phyloP scores from a whole-genome alignment of 2,113 vertebrate genomes.

The Phrynosoma platyrhinos region DNA sequence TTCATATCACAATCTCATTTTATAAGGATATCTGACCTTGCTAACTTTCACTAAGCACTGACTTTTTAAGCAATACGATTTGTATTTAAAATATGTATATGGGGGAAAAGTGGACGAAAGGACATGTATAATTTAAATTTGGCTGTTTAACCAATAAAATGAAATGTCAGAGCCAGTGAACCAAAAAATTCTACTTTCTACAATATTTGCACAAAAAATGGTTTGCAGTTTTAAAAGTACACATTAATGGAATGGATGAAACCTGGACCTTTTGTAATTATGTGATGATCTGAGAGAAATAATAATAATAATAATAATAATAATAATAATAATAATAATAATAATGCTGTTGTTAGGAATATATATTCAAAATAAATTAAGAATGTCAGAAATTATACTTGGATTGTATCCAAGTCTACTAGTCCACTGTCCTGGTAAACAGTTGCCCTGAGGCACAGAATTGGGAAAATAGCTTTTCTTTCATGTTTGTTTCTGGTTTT shows the following conservation, averaged over 20 bases:
- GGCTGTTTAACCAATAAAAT: slow-evolving; percentile 56
- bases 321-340: no score
- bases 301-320: background rate
- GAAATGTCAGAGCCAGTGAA: slow-evolving; percentile 51
- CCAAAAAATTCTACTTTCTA: slow-evolving; percentile 57
- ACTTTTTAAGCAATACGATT: slow-evolving; percentile 23
- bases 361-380: background rate
- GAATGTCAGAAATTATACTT: background rate
- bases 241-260: slow-evolving; percentile 53
- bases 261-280: slow-evolving; percentile 39
- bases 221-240: slow-evolving; percentile 56
- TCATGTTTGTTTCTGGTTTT: background rate
- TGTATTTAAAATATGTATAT: slow-evolving; percentile 36
- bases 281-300: slow-evolving; percentile 49
- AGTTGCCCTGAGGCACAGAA: background rate
- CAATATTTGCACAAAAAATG: slow-evolving; percentile 66
- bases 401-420: background rate
- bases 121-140: slow-evolving; percentile 50
- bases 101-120: slow-evolving; percentile 9
- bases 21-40: background rate
- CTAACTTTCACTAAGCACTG: background rate
- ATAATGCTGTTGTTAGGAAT: background rate
- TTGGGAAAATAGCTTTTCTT: background rate
- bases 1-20: background rate
- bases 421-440: background rate